Evolutionary conservation across 2,113 vertebrate genomes (phyloP), one percentile per base, ranked within the genome.

Genomic region (Sporophila hypoxantha): DNA sequence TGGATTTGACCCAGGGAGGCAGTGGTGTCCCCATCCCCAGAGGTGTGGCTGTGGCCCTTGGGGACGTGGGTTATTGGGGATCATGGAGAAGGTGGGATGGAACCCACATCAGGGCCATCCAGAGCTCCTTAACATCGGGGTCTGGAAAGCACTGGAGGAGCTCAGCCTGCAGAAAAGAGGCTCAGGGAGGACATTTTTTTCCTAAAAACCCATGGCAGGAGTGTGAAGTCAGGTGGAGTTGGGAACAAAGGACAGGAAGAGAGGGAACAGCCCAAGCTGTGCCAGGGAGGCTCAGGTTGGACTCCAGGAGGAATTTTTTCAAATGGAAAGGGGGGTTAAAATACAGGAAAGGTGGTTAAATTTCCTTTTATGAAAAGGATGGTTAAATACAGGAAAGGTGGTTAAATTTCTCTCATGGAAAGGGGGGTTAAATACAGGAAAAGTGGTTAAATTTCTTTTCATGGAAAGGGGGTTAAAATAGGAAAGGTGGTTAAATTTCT

Each of bases 211-310:
- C 12, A 1, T 8, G 27, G 2, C 4, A 17, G 22, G 55, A n/a
- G 12, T 3, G 44, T 7, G 44, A 5, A 22, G 30, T 16, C 4
- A 1, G 23, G 19, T 9, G 6, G 14, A 5, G 2, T 37, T 6
- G 27, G 46, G 46, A 29, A 20, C 12, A 34, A 14, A 30, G 70
- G 14, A 4, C 3, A 10, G 70, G 36, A 36, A 0, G 1, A 26
- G 32, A 30, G 36, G 20, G 8, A 66, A 4, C 0, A 1, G 32
- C 10, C 32, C 17, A 20, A 2, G 34, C 14, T 57, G 52, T 39
- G 52, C 29, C 42, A 47, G 17, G 55, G 44, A 19, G 36, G 65
- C 13, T 50, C 25, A 8, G 66, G 10, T 2, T 16, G 4, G 46
- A 10, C 44, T 13, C 2, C 37, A 36, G 56, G 3, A 36, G 46